Base-by-base conservation (phyloP, 2,888 invertebrate genomes). In the Lydus trimaculatus region DNA sequence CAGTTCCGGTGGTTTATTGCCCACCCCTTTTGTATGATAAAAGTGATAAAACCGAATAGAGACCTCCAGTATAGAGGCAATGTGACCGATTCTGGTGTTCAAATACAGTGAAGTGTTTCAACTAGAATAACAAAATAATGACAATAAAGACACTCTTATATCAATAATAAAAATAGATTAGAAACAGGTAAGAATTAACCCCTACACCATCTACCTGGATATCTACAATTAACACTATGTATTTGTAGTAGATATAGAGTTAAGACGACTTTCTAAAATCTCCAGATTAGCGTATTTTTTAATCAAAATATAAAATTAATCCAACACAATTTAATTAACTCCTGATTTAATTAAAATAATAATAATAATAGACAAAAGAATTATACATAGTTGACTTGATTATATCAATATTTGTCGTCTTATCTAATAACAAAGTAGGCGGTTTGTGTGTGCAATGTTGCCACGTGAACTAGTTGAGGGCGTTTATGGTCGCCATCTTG, bases 341-440 rank as follows among this genome's bases (percentile, higher is more conserved):
- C 11, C 52, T 25, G 48, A 13, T 56, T 63, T 64, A 13, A 58
- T 20, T 9, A 31, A 36, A 31, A n/a, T n/a, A n/a, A n/a, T n/a
- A n/a, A n/a, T n/a, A n/a, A n/a, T n/a, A n/a, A n/a, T n/a, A n/a
- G n/a, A 58, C 8, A 58, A 13, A 43, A 25, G 31, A 52, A 13
- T 52, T 25, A 13, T 23, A 56, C 7, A 39, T 6, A n/a, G n/a
- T 0, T 15, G n/a, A 0, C 0, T n/a, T 43, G 6, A 56, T 56
- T 56, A 56, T 28, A 15, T 56, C 28, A 56, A 66, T 70, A 64
- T 66, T 67, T 64, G 64, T 60, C 31, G 52, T 43, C 65, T 70
- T 65, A 63, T 70, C 66, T 68, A 60, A 58, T 31, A 70, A 52
- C 56, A 70, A 71, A 72, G 74, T 74, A 71, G 74, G 72, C 71